Evolutionary conservation across 2,113 vertebrate genomes (phyloP), one percentile per base, ranked within the genome.

Genomic region (Panthera uncia): DNA sequence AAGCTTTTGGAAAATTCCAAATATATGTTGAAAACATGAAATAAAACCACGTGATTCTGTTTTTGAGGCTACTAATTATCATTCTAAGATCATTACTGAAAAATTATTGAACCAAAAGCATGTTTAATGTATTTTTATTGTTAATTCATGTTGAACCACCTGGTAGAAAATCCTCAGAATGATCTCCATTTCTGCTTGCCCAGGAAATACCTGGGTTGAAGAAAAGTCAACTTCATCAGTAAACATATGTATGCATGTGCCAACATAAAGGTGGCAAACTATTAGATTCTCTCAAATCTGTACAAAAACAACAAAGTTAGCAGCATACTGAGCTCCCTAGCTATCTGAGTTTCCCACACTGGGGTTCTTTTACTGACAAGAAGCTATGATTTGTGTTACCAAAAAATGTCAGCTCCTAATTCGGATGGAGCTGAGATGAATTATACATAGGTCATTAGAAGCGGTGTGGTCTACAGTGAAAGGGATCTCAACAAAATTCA

Each of bases 341-440:
- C 55, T 27, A 31, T 65, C 89, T 87, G 85, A 45, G 7, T 95
- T 94, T 86, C 21, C 57, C 86, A 91, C 85, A 91, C 36, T 74
- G 25, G 66, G 9, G 52, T 93, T 89, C 74, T 95, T 93, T 89
- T 94, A 94, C 50, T 96, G 65, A 97, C 91, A 93, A 97, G 71
- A 94, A 87, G 66, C 82, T 96, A 87, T 87, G 74, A 95, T 96
- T 96, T 96, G 86, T 97, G 94, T 88, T 94, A 95, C 68, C 63
- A 93, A 96, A 97, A 97, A 90, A 69, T 74, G 74, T 97, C 93
- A 93, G 76, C 23, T 97, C n/a, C 85, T 93, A 96, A 97, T 97
- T 97, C 83, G 41, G 89, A 89, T 97, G 85, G 97, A 93, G n/a
- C 74, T 45, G 55, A 96, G 41, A 91, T 97, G 95, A 95, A 97